Base-by-base conservation (phyloP, 2,888 invertebrate species). In the Mesochorus sp. region DNA sequence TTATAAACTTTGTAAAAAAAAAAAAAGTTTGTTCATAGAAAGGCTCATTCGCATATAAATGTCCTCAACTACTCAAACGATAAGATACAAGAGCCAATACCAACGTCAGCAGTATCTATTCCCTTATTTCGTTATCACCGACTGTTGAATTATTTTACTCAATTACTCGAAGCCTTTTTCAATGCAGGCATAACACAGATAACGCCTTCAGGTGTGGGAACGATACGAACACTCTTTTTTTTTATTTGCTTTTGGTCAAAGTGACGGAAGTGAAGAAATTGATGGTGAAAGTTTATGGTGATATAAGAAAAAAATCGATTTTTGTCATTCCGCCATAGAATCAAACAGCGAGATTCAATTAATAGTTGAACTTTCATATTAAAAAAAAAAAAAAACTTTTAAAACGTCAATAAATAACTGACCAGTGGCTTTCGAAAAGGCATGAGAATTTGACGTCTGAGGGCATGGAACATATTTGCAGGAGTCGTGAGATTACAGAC, bases 391-490 rank as follows among this genome's bases (percentile, higher is more conserved):
- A 2, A 12, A n/a, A 44, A 21, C 12, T 12, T n/a, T 14, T 19
- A 1, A 10, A 28, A 28, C 24, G 26, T 28, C 10, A 10, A 49
- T 26, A n/a, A n/a, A n/a, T n/a, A n/a, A 55, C 81, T 79, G 74
- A 97, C 93, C 81, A 96, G 90, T 26, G 97, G 96, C 91, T 96
- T 97, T 74, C 96, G 92, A 92, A 96, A 96, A 0, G 96, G 95
- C 89, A 96, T 89, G 34, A 93, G 93, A 67, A 96, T 93, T 91
- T 97, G 97, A 12, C 96, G 92, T 51, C 96, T 92, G 61, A 97
- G 91, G 84, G 94, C 91, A 91, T 97, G 97, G 92, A 95, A 96
- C 85, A 95, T 94, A 91, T 96, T 96, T 21, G 95, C 96, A 0
- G 96, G 96, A 0, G 94, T 94, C 12, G 96, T 94, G 84, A 94